These are phyloP conservation scores for Hoplostethus atlanticus DNA, from an alignment of 2,797 vertebrate genomes.

Conservation along the genomic window DNA sequence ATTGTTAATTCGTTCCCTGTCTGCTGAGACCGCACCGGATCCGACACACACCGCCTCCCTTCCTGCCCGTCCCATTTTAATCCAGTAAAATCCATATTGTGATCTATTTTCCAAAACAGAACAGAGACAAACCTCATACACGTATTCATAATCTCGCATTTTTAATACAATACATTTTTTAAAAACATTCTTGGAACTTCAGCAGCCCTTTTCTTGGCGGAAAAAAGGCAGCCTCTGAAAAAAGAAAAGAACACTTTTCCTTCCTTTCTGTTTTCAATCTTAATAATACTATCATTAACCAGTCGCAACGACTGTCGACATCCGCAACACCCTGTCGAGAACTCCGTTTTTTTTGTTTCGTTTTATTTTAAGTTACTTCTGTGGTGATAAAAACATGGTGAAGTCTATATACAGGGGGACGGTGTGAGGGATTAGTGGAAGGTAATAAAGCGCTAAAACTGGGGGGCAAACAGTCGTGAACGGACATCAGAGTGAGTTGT, in stretches of 20 bases:
- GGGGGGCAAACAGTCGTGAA: conserved; percentile 47
- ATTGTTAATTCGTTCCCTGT: neutral
- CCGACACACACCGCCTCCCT: conserved; percentile 61
- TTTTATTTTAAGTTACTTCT: conserved; percentile 56
- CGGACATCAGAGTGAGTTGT: conserved; percentile 54
- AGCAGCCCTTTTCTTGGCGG: conserved; percentile 78
- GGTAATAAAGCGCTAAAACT: conserved; percentile 40
- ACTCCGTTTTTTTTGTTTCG: conserved; percentile 37
- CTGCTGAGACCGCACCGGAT: neutral
- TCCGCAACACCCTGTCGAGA: conserved; percentile 72
- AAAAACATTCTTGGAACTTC: conserved; percentile 85
- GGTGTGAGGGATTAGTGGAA: conserved; percentile 59
- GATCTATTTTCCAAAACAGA: conserved; percentile 68
- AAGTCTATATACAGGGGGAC: conserved; percentile 75
- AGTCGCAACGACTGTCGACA: conserved; percentile 61
- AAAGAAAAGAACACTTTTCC: conserved; percentile 68
- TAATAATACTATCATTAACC: conserved; percentile 52
- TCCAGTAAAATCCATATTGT: conserved; percentile 50
- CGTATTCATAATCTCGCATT: conserved; percentile 74
- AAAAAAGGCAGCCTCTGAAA: conserved; percentile 80
- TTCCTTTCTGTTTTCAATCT: conserved; percentile 47
- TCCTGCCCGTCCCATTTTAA: conserved; percentile 35
- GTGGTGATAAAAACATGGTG: conserved; percentile 74
- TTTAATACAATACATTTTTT: conserved; percentile 75
- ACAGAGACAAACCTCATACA: conserved; percentile 76